A percentile compares a stretch with the other conserved stretches of the same genome.
Conservation (phyloP, 2,888 invertebrate genomes). For the Ganaspis brasiliensis region DNA sequence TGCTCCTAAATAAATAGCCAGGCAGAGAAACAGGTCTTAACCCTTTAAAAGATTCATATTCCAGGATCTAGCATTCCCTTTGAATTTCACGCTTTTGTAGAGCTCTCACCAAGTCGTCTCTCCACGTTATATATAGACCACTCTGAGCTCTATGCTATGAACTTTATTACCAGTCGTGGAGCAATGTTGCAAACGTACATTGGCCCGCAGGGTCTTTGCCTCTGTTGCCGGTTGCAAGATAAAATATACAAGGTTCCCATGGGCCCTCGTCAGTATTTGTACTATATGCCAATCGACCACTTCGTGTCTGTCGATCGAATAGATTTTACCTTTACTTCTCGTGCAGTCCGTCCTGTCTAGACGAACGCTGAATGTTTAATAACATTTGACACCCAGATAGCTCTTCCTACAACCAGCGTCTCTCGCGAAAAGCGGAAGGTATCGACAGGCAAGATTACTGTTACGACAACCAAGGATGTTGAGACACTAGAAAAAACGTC, state of each 20-base stretch:
- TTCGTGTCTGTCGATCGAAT: slow-evolving; percentile 12
- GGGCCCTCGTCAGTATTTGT: slow-evolving; percentile 36
- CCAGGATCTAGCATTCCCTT: slow-evolving; percentile 72
- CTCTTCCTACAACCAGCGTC: neutral
- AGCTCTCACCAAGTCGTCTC: slow-evolving; percentile 66
- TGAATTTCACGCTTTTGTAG: slow-evolving; percentile 73
- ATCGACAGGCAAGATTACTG: slow-evolving; percentile 36
- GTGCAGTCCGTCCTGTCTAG: slow-evolving; percentile 28
- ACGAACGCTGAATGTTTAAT: slow-evolving; percentile 36
- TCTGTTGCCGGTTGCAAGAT: slow-evolving; percentile 15
- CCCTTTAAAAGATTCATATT: slow-evolving; percentile 72
- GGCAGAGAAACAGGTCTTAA: slow-evolving; percentile 43
- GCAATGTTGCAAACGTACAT: slow-evolving; percentile 36
- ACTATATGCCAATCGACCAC: slow-evolving; percentile 12
- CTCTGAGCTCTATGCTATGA: slow-evolving; percentile 15
- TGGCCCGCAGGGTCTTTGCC: slow-evolving; percentile 34
- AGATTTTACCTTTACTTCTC: slow-evolving; percentile 26
- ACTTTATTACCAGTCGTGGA: slow-evolving; percentile 30
- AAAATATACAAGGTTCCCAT: slow-evolving; percentile 30
- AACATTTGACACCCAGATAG: slow-evolving; percentile 26
- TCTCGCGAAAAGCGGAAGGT: slow-evolving; percentile 1
- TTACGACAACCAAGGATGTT: slow-evolving; percentile 25
- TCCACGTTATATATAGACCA: slow-evolving; percentile 4
- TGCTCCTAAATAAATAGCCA: slow-evolving; percentile 59
- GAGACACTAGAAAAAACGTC: slow-evolving; percentile 2